phyloP scores from a whole-genome alignment of 2,797 vertebrate genomes.

The Acipenser oxyrinchus region DNA sequence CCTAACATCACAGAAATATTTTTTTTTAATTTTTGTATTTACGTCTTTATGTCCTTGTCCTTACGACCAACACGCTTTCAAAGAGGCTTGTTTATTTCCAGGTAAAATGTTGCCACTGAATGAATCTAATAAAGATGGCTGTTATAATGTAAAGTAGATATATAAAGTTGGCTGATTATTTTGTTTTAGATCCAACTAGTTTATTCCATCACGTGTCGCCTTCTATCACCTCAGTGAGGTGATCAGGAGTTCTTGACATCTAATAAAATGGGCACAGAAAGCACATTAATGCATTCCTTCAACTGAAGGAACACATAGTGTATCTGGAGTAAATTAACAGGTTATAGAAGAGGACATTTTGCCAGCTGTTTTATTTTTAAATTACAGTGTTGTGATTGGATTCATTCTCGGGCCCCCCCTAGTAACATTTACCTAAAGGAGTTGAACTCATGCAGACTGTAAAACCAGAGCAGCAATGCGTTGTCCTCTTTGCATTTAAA shows the following conservation, averaged over 20 bases:
- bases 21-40: background rate
- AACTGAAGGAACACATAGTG: conserved; percentile 45
- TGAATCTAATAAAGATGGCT: conserved; percentile 49
- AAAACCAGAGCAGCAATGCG: too few species aligned
- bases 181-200: conserved; percentile 44
- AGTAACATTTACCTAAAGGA: conserved; percentile 43
- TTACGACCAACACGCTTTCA: background rate
- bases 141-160: conserved; percentile 55
- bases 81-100: background rate
- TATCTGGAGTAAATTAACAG: conserved; percentile 55
- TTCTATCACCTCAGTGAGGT: conserved; percentile 50
- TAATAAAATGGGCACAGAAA: conserved; percentile 48
- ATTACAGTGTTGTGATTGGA: conserved; percentile 51
- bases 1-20: background rate
- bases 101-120: conserved; percentile 21
- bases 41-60: background rate
- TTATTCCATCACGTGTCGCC: conserved; percentile 56
- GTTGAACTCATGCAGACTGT: background rate
- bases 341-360: conserved; percentile 46
- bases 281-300: conserved; percentile 54
- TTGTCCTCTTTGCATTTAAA: too few species aligned
- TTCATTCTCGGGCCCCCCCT: conserved; percentile 54
- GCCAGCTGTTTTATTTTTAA: conserved; percentile 58
- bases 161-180: conserved; percentile 62
- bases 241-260: conserved; percentile 45